Conservation (phyloP, 2,888 invertebrate species). For the Cephus nigrinus region DNA sequence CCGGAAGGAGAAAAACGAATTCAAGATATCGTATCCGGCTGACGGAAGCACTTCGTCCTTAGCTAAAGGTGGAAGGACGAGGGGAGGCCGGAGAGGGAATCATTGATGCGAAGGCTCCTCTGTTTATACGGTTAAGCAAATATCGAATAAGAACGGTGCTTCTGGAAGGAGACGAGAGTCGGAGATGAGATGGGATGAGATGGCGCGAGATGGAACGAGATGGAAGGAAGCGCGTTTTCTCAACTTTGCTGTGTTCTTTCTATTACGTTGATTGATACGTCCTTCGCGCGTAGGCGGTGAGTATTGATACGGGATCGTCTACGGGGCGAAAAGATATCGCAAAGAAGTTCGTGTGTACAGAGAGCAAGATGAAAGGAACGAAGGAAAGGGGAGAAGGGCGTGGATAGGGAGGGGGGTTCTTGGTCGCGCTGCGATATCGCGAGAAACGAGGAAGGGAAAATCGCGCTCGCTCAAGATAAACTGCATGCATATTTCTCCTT, state of each 20-base stretch:
- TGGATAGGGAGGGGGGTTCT: neutral
- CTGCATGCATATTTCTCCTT: slow-evolving; percentile 11
- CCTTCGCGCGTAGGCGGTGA: neutral
- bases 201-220: neutral
- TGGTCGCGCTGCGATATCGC: neutral
- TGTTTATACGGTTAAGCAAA: neutral
- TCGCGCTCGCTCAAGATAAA: slow-evolving; percentile 1
- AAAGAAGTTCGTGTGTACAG: neutral
- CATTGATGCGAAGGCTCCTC: neutral
- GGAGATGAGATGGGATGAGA: slow-evolving; percentile 2
- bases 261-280: neutral
- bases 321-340: neutral
- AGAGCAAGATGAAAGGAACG: neutral
- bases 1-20: slow-evolving; percentile 6
- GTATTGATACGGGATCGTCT: neutral
- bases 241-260: neutral
- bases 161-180: slow-evolving; percentile 3
- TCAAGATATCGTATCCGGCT: slow-evolving; percentile 14
- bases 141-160: neutral
- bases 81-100: neutral
- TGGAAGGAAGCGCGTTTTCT: neutral
- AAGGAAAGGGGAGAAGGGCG: neutral
- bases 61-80: neutral
- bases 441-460: slow-evolving; percentile 10
- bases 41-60: slow-evolving; percentile 15